Base-by-base conservation (phyloP, 2,888 invertebrate species). In the Mythimna pallens region DNA sequence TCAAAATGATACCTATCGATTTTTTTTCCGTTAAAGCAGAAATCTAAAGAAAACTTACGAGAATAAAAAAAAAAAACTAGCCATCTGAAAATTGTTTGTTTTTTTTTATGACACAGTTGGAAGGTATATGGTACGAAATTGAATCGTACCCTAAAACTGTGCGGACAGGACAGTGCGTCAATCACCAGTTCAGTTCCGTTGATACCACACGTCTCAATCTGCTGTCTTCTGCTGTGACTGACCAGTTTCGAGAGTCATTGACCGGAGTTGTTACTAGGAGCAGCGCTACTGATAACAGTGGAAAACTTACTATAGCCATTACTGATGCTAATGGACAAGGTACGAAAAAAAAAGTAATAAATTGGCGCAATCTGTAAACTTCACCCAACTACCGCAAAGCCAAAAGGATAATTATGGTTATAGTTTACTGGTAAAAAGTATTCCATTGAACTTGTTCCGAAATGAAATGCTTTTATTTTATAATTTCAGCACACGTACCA, bases 51-150 rank as follows among this genome's bases (percentile, higher is more conserved):
- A 30, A n/a, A 8, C 2, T 8, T 20, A 20, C 8, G 20, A 5
- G 20, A 52, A 52, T n/a, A 22, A 40, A 9, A 40, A 36, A 7
- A 8, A 36, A 36, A 36, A 12, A 12, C 54, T 17, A 40, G 22
- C 25, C n/a, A 22, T 30, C 6, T 20, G 12, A 55, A 20, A 40
- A 22, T 22, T 0, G 3, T 14, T 0, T 30, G 12, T 43, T 0
- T 30, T 58, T 36, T 61, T 54, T 68, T n/a, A 36, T 73, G 6
- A 88, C 84, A 7, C 78, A 95, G 94, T 93, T 94, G 73, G 34
- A 72, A 74, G 94, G 94, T 3, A 70, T 74, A 10, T 95, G 95
- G 95, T 80, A 89, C 67, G 94, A 94, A 86, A 87, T 93, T 1
- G 86, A 92, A 83, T 87, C 93, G 0, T 94, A 94, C 73, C 93